Base-by-base conservation (phyloP, 1,140 invertebrate species). In the Drosophila lacteicornis region DNA sequence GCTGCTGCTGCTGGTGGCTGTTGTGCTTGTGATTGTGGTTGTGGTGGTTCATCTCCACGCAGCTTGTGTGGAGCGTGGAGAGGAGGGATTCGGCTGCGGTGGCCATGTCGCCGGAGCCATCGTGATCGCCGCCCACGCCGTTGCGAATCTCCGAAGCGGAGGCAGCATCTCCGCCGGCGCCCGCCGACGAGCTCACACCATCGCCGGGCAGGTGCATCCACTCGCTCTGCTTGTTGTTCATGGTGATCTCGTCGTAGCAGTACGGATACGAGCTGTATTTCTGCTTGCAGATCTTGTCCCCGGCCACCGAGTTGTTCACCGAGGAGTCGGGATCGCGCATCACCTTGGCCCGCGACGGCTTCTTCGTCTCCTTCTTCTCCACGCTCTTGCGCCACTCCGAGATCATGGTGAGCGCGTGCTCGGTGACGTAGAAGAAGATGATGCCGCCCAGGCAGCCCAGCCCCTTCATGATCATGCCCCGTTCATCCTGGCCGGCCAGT, bases 381-480 rank as follows among this genome's bases (percentile, higher is more conserved):
- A 94, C 94, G 61, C 94, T 94, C 82, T 97, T 97, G 36, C 96
- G 94, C 96, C 96, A 97, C 90, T 97, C 96, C 0, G 96, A 95
- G n/a, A 96, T 94, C 75, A 97, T 94, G 6, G 95, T 96, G 25
- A 98, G 93, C 3, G 96, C 94, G 91, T 97, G 96, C 91, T 98
- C 97, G 11, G 96, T 96, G 60, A 97, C 95, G 92, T 98, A 98
- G 93, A 98, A 98, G 88, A 98, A 94, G 3, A 97, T 96, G n/a
- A 98, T 94, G 17, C 97, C 97, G 25, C 95, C 79, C 93, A 98
- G 95, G 11, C 96, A 96, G 1, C 96, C 95, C 17, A 98, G 92
- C 8, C 97, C 97, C 92, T 97, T 97, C 95, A 96, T 97, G 92
- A 98, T 96, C 71, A 96, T 96, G 88, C 91, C 94, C 76, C 73